Percentiles rank a stretch among this genome's conserved stretches.
Evolutionary conservation across 2,113 vertebrate genomes (phyloP).

Genomic region (Caracal caracal): DNA sequence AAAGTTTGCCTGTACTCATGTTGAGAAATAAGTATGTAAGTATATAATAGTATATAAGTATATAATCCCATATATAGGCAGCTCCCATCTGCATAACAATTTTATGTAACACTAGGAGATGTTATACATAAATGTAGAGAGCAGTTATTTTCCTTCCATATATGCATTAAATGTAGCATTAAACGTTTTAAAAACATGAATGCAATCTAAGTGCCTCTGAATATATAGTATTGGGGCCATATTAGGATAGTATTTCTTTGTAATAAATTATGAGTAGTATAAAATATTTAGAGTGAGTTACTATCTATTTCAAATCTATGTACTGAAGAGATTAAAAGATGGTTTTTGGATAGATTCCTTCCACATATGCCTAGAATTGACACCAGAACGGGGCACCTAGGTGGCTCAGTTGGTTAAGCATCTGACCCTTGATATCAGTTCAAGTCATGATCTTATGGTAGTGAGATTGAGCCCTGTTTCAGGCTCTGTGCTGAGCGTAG

Average conservation of each 20-base stretch:
- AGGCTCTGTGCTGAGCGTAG: no score
- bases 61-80: neutral
- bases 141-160: neutral
- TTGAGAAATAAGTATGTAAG: neutral
- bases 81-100: neutral
- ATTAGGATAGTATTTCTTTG: neutral
- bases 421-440: no score
- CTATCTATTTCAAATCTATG: neutral
- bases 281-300: neutral
- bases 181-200: neutral
- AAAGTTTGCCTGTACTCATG: neutral
- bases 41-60: neutral
- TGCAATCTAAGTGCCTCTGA: neutral
- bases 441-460: no score
- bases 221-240: neutral
- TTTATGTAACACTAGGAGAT: neutral
- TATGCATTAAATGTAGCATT: neutral
- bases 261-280: neutral
- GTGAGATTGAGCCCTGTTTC: no score
- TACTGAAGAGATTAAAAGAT: neutral
- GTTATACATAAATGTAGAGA: neutral
- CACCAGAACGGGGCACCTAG: neutral
- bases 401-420: no score
- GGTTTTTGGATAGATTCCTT: neutral
- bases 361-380: neutral